Evolutionary conservation across 2,113 vertebrate species (phyloP), one percentile per base, ranked within the genome.

Genomic region (Sminthopsis crassicaudata): DNA sequence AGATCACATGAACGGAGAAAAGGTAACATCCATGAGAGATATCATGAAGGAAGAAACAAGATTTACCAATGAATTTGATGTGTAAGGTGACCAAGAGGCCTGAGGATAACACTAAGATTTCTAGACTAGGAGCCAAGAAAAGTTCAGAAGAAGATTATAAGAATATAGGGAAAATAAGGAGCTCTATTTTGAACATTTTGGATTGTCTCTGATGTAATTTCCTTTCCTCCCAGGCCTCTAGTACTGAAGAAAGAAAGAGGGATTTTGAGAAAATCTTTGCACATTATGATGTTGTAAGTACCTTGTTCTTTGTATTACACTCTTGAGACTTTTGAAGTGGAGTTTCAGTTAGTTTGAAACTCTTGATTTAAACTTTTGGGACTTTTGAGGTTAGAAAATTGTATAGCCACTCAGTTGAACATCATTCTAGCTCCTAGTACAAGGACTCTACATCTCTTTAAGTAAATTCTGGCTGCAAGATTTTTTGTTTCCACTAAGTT

Each of bases 181-280:
- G n/a, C 42, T 84, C 67, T 84, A 42, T 84, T 42, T 42, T 22
- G 67, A 7, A 84, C 6, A 42, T 84, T n/a, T 42, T 84, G 67
- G 22, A 84, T 42, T 90, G 89, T 51, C 0, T 46, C 0, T 89
- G 94, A 92, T 90, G 19, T 46, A 26, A 27, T 92, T 91, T 95
- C 52, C 60, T 1, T 92, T 42, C 36, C 0, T 57, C 36, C 2
- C 94, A 99, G 99, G 99, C 99, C 60, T 98, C 97, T 94, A 99
- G 99, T 97, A 98, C 98, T 0, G 98, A 98, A 7, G 99, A 99
- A 97, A 98, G 99, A 94, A 99, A 98, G 92, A 99, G 98, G 96
- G 99, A 99, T 98, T 99, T 99, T 98, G 99, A 99, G 97, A 99
- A 99, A 97, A 99, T 99, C 95, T 99, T 99, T 97, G 95, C 98